These are phyloP conservation scores for Melanerpes formicivorus DNA, from an alignment of 2,113 vertebrate genomes.

Conservation along the genomic window DNA sequence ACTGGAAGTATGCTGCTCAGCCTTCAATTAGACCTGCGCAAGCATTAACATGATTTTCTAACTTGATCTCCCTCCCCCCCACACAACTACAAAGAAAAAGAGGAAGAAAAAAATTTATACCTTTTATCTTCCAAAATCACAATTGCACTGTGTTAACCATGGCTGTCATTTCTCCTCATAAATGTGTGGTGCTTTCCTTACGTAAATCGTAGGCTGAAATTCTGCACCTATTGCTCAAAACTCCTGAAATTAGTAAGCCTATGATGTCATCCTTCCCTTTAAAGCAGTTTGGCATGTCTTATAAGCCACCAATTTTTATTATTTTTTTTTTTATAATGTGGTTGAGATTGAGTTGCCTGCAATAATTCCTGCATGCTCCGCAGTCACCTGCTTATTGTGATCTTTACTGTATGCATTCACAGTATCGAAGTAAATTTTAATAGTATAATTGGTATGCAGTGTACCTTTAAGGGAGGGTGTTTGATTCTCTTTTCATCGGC, in stretches of 20 bases:
- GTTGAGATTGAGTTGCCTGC: neutral
- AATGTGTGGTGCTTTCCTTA: neutral
- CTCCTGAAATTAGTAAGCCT: too few relatives aligned
- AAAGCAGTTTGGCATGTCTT: neutral
- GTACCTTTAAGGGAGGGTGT: neutral
- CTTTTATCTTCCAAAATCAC: neutral
- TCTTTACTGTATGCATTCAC: neutral
- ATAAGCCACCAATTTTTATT: neutral
- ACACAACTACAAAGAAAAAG: neutral
- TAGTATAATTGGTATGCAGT: neutral
- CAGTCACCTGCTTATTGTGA: neutral
- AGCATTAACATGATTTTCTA: fast-evolving
- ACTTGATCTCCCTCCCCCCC: neutral
- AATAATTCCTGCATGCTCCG: neutral
- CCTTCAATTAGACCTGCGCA: neutral
- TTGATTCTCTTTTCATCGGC: neutral
- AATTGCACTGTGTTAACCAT: fast-evolving
- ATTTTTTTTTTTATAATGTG: neutral
- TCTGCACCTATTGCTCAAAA: too few relatives aligned
- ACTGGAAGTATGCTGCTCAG: neutral
- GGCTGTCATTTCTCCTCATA: neutral
- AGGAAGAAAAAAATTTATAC: neutral
- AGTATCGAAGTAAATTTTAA: neutral
- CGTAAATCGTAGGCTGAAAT: too few relatives aligned
- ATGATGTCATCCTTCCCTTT: too few relatives aligned